Conservation (phyloP, 1,140 invertebrate species). For the Polypedilum vanderplanki region DNA sequence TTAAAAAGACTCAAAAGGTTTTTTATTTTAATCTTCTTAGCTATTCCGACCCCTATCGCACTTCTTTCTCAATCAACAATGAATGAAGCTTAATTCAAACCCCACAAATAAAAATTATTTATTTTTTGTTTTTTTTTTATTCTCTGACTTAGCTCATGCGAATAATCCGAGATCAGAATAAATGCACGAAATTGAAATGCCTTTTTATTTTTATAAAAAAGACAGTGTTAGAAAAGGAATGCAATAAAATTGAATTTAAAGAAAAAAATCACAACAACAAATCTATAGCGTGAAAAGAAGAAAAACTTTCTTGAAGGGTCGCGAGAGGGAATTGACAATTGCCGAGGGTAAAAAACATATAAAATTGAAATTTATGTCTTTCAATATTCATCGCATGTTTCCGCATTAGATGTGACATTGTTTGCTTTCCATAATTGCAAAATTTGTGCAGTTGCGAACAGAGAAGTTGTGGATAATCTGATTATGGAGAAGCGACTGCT, state of each 20-base stretch:
- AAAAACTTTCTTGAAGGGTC: conserved; percentile 18
- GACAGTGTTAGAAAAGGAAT: neutral
- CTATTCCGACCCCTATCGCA: neutral
- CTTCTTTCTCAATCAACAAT: neutral
- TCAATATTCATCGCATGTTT: conserved; percentile 1
- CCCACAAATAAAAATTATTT: neutral
- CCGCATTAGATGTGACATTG: conserved; percentile 16
- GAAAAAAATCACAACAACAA: conserved; percentile 3
- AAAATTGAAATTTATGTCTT: conserved; percentile 27
- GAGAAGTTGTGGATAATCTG: neutral
- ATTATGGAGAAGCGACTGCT: conserved; percentile 6
- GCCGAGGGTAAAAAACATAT: neutral
- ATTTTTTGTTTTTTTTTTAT: neutral
- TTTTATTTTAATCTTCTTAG: neutral
- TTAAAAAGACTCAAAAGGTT: neutral
- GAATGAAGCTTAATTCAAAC: conserved; percentile 1
- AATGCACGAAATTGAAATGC: conserved; percentile 14
- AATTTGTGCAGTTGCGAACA: neutral
- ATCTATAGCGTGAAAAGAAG: neutral
- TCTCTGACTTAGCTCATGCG: neutral
- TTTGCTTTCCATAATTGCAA: conserved; percentile 26
- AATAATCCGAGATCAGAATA: conserved; percentile 28
- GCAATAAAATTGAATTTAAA: neutral
- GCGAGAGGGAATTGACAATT: neutral
- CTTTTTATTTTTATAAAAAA: neutral